Evolutionary conservation across 2,113 vertebrate species (phyloP).

Genomic region (Pachypanchax playfairii): DNA sequence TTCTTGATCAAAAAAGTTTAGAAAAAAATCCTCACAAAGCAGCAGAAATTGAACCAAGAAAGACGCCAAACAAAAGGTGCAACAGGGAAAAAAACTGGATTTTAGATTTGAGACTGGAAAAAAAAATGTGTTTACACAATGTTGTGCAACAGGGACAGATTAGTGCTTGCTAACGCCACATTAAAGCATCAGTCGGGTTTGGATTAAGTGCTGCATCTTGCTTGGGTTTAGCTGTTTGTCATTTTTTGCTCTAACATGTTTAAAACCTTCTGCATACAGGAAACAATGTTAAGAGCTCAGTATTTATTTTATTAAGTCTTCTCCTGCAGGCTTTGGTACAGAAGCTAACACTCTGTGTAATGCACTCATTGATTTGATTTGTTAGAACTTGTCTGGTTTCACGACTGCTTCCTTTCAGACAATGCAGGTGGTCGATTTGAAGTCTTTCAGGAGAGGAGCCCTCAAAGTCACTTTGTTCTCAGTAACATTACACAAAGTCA

Average conservation of each 20-base stretch:
- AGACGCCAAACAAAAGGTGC: neutral
- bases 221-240: neutral
- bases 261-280: neutral
- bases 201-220: neutral
- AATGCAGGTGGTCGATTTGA: slow-evolving; percentile 40
- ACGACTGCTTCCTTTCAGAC: neutral
- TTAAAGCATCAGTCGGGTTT: neutral
- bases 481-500: neutral
- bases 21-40: neutral
- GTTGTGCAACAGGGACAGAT: slow-evolving; percentile 9
- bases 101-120: neutral
- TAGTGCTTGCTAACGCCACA: slow-evolving; percentile 2
- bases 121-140: slow-evolving; percentile 6
- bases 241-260: neutral
- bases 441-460: slow-evolving; percentile 3
- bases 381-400: neutral
- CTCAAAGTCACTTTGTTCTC: neutral
- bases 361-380: neutral
- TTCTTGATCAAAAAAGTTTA: neutral
- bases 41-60: neutral
- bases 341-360: neutral
- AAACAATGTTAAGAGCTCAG: neutral
- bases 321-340: neutral
- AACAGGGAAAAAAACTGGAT: neutral
- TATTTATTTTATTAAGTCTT: neutral